Conservation (phyloP, 2,113 vertebrate genomes). For the Pseudonaja textilis region DNA sequence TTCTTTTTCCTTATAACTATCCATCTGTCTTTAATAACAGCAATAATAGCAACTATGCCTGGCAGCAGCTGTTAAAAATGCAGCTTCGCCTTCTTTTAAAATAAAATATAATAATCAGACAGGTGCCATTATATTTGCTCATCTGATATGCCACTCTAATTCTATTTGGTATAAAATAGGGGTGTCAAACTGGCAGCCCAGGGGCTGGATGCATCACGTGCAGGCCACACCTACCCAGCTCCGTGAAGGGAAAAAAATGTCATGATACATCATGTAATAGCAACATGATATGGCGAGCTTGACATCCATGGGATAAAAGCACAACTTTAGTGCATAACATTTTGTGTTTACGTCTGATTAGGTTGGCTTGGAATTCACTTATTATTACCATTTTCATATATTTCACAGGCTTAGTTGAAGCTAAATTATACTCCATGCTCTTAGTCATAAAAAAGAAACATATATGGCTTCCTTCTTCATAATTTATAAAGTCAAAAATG, state of each 20-base stretch:
- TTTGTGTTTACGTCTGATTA: not conserved
- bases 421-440: not conserved
- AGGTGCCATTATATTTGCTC: not conserved
- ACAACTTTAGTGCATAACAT: not conserved
- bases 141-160: not conserved
- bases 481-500: not conserved
- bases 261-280: no score
- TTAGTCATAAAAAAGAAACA: not conserved
- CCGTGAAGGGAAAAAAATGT: no score
- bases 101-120: not conserved
- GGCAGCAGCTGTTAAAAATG: not conserved
- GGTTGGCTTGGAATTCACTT: not conserved
- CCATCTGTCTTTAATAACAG: constrained; percentile 16
- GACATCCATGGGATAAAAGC: not conserved
- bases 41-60: not conserved
- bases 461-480: not conserved
- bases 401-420: not conserved
- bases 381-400: not conserved
- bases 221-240: no score
- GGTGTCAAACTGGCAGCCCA: no score
- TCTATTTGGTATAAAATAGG: not conserved
- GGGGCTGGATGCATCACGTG: no score
- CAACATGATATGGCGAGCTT: no score
- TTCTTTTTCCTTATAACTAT: not conserved
- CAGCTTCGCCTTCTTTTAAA: not conserved